Conservation (phyloP, 2,113 vertebrate genomes). For the Paradisaea rubra region DNA sequence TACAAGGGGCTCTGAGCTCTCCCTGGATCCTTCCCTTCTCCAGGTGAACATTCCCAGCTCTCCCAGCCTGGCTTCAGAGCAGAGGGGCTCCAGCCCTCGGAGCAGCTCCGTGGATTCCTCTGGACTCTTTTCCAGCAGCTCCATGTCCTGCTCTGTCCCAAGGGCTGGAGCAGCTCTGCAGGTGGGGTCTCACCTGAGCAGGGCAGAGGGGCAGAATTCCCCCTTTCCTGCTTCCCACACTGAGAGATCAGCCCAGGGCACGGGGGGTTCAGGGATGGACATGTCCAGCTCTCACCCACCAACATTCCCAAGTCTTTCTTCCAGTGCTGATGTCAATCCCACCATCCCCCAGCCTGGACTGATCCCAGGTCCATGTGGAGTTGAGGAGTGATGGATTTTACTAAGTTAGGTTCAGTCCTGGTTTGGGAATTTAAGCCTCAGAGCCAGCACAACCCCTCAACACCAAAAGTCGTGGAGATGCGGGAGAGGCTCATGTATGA, state of each 20-base stretch:
- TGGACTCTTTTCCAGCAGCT: neutral
- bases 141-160: neutral
- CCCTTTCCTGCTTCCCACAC: neutral
- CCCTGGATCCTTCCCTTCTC: neutral
- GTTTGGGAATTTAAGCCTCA: neutral
- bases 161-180: neutral
- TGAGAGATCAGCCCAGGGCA: neutral
- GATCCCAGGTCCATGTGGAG: neutral
- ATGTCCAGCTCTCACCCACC: neutral
- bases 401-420: rapidly evolving
- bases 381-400: neutral
- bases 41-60: neutral
- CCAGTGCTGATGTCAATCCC: neutral
- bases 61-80: neutral
- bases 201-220: neutral
- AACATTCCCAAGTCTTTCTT: neutral
- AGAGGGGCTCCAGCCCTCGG: too few species aligned
- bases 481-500: rapidly evolving
- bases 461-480: neutral
- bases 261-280: neutral
- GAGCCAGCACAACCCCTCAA: neutral
- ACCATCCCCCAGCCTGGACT: neutral
- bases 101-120: neutral
- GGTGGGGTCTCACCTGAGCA: neutral
- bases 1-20: neutral